These are phyloP conservation scores for Cosmorhoe ocellata DNA, from an alignment of 2,888 invertebrate species.

Conservation along the genomic window DNA sequence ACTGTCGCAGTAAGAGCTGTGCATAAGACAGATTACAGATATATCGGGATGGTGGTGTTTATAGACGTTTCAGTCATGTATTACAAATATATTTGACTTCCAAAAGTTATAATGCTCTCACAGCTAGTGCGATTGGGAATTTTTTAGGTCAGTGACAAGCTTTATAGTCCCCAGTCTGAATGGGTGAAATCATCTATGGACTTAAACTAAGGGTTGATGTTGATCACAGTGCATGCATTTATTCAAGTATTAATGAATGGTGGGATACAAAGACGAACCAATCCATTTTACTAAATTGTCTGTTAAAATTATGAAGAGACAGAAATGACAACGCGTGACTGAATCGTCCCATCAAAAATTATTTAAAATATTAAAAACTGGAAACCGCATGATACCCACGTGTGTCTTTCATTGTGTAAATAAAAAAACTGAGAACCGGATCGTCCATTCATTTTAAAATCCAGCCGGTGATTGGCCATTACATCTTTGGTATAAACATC, in stretches of 20 bases:
- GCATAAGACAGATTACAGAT: constrained; percentile 33
- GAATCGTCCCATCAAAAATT: constrained; percentile 32
- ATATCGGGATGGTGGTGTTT: constrained; percentile 28
- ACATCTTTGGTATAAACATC: constrained; percentile 2
- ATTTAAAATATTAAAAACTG: constrained; percentile 19
- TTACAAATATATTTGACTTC: background rate
- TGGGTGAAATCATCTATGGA: no score
- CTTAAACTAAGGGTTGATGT: no score
- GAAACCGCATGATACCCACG: constrained; percentile 26
- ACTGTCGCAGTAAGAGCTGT: constrained; percentile 93
- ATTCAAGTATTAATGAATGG: background rate
- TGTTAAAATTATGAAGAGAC: no score
- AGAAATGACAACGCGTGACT: constrained; percentile 26
- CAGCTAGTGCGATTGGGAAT: background rate
- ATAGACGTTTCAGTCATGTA: constrained; percentile 31
- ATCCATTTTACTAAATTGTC: no score
- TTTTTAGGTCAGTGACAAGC: background rate
- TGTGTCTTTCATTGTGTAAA: constrained; percentile 25
- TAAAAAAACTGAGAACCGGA: constrained; percentile 13
- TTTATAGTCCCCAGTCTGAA: no score
- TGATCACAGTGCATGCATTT: background rate
- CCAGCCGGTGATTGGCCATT: constrained; percentile 22
- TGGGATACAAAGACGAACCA: no score
- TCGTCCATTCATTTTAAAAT: constrained; percentile 16
- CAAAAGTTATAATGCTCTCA: background rate